Conservation (phyloP, 2,797 vertebrate genomes). For the Saxicola maurus region DNA sequence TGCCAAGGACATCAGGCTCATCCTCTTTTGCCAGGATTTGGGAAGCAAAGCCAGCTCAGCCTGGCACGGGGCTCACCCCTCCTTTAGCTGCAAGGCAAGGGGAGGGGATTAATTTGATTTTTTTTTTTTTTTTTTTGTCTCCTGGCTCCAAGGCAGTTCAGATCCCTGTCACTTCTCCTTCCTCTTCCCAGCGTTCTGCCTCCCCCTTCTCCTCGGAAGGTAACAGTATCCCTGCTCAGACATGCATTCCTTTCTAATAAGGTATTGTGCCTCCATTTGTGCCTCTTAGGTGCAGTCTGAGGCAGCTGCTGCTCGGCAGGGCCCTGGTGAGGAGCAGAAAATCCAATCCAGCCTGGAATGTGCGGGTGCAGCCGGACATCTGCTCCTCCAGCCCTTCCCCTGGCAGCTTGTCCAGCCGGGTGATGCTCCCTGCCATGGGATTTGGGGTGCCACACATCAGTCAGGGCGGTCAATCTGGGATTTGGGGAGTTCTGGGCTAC, state of each 20-base stretch:
- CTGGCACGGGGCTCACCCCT: not conserved
- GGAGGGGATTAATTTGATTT: not conserved
- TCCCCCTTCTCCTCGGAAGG: conserved; percentile 8
- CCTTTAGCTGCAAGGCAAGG: not conserved
- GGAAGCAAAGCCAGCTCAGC: not conserved
- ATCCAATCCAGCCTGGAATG: conserved; percentile 57
- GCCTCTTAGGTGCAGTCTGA: conserved; percentile 33
- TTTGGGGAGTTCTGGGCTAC: too few species aligned
- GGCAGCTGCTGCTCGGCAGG: conserved; percentile 58
- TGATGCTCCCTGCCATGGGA: not conserved
- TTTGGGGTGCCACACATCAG: not conserved
- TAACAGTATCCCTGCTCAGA: conserved; percentile 41
- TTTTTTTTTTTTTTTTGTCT: not conserved
- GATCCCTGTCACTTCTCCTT: not conserved
- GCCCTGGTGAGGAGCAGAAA: conserved; percentile 44
- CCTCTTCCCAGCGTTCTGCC: not conserved
- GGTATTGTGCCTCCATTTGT: conserved; percentile 41
- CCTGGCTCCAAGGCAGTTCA: not conserved
- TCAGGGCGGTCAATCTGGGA: accelerated
- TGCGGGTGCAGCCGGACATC: not conserved
- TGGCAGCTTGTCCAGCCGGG: accelerated
- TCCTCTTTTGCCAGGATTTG: not conserved
- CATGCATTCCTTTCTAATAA: conserved; percentile 57
- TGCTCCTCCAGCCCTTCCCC: not conserved
- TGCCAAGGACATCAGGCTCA: accelerated